Base-by-base conservation (phyloP, 2,888 invertebrate genomes). In the Rhagophthalmus giganteus region DNA sequence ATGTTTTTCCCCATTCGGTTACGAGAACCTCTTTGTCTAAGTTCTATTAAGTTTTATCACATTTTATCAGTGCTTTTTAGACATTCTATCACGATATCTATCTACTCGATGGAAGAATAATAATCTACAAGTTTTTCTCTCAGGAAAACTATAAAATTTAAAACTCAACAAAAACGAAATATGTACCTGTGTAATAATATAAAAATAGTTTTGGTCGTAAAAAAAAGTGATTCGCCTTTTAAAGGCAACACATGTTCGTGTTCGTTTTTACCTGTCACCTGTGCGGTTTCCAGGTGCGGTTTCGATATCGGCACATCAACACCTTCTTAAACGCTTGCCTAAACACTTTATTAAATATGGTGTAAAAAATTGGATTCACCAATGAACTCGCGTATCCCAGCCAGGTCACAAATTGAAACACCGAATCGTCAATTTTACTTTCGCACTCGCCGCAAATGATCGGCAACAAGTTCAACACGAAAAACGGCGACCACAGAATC, bases 311-410 rank as follows among this genome's bases (percentile, higher is more conserved):
- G 74, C 93, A 94, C 47, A 86, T 74, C 46, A 94, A 74, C 6
- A 94, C 90, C 73, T 88, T 90, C 70, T 91, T 89, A 73, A 94
- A 94, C 0, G 94, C 91, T 70, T 92, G 88, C 28, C 94, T 81
- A 76, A 95, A 95, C 49, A 92, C 89, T 71, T 93, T 92, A 76
- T 95, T 95, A 76, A 95, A 95, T 66, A 94, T 92, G 13, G 95
- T 95, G 73, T 95, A 95, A 77, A 95, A 94, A 66, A 95, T 90
- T 1, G 95, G 95, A 76, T 95, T 95, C 20, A 95, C 91, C 86
- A 93, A 93, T 8, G 93, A 93, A 69, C 93, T 93, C 42, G 93
- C 89, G 71, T 94, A 95, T 11, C 95, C 95, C 55, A 95, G 78
- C 95, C 95, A 95, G 33, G 94, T 85, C 47, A 90, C 94, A 54